Conservation (phyloP, 2,113 vertebrate genomes). For the Nerophis ophidion region DNA sequence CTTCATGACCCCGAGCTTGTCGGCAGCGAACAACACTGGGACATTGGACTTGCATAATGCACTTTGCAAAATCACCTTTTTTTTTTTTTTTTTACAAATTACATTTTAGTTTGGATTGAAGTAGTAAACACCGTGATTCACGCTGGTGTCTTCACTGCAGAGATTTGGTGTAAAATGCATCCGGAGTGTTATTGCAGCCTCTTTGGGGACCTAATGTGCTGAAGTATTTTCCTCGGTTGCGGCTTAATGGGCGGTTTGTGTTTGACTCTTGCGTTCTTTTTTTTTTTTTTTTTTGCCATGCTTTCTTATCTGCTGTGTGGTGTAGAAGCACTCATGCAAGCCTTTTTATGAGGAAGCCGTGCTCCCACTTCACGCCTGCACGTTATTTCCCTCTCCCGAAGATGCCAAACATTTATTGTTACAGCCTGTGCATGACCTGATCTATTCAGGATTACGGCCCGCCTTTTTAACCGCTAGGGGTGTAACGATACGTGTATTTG, state of each 20-base stretch:
- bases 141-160: background rate
- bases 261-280: slow-evolving; percentile 15
- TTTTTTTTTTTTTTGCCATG: slow-evolving; percentile 3
- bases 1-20: too few species aligned
- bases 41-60: too few species aligned
- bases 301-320: slow-evolving; percentile 30
- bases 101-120: background rate
- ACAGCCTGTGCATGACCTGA: slow-evolving; percentile 29
- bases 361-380: slow-evolving; percentile 11
- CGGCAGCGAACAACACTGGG: too few species aligned
- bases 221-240: slow-evolving; percentile 27
- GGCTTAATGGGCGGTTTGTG: slow-evolving; percentile 39
- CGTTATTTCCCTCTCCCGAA: slow-evolving; percentile 13
- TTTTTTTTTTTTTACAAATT: background rate
- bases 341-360: slow-evolving; percentile 29
- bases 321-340: slow-evolving; percentile 18
- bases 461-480: slow-evolving; percentile 39
- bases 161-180: slow-evolving; percentile 7
- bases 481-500: too few species aligned
- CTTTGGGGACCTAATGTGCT: slow-evolving; percentile 37
- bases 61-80: background rate
- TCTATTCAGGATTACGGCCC: slow-evolving; percentile 39
- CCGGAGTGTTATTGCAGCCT: slow-evolving; percentile 18
- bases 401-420: slow-evolving; percentile 43
- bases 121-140: background rate